phyloP scores from a whole-genome alignment of 2,113 vertebrate species.

The Porphyrio hochstetteri region DNA sequence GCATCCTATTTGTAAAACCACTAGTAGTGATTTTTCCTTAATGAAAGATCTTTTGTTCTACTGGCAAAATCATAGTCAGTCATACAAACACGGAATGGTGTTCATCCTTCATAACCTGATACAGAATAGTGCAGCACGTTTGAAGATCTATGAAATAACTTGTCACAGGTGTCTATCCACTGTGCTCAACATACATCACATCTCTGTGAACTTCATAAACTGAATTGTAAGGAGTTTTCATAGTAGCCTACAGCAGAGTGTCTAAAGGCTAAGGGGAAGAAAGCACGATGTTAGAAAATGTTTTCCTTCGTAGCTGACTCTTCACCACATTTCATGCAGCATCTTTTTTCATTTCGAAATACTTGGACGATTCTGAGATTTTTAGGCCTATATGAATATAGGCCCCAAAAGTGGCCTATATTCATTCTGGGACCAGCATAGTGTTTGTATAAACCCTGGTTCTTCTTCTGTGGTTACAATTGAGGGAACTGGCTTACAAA shows the following conservation, averaged over 20 bases:
- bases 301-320: not conserved
- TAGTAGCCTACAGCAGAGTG: not conserved
- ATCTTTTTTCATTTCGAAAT: not conserved
- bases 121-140: not conserved
- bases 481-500: not conserved
- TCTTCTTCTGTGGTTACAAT: not conserved
- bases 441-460: not conserved
- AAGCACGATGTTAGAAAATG: not conserved
- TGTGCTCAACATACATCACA: not conserved
- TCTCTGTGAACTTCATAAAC: not conserved
- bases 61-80: not conserved
- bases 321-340: not conserved
- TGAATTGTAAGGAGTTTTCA: not conserved
- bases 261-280: not conserved
- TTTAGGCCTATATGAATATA: not conserved
- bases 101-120: not conserved
- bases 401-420: accelerated
- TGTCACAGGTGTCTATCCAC: not conserved
- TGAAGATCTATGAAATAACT: not conserved
- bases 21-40: not conserved
- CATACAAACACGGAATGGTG: not conserved
- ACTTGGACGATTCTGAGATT: not conserved
- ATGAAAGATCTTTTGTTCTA: not conserved
- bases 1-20: not conserved
- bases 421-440: not conserved